Evolutionary conservation across 1,140 invertebrate species (phyloP), one percentile per base, ranked within the genome.

Genomic region (Thalassaphorura encarpata): DNA sequence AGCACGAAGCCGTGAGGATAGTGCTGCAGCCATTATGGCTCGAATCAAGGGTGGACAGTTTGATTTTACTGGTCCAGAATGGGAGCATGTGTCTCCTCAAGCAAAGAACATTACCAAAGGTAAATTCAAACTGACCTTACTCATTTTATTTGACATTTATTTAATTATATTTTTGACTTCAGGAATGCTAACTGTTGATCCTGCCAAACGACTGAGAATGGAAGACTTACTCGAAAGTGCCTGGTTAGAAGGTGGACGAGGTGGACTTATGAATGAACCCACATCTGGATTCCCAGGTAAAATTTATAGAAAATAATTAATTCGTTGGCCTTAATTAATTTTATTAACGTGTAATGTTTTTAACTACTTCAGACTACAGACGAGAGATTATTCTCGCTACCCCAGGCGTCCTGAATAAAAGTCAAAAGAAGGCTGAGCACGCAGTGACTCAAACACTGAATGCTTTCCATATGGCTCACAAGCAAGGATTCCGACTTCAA

Each of bases 31-130:
- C 1, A 83, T 91, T 21, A 89, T 91, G 76, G 77, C 81, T 48
- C 73, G 84, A 57, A 92, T 93, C 48, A 81, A 83, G 66, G 76
- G 75, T 19, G 89, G 87, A 16, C 79, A 83, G 59, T 85, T 90
- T 66, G 78, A 80, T 66, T 85, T 92, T 69, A 69, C 77, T 52
- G 80, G 80, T 11, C 70, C 78, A 13, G 76, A 78, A 28, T 92
- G 88, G 89, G 72, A 73, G 6, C 73, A 76, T 53, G 81, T 94
- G 18, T 89, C 85, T 1, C 60, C 72, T 3, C 74, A 79, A 54
- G 89, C 87, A 13, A 89, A 89, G 72, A 73, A 79, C 23, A 76
- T 94, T 1, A 84, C 87, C 16, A 76, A 77, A 71, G 79, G 82
- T 78, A 67, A 56, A 26, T 42, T 23, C 39, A 23, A 28, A 24